Percentiles rank a stretch among this genome's conserved stretches.
Evolutionary conservation across 2,888 invertebrate genomes (phyloP).

Genomic region (Drosophila koepferae): DNA sequence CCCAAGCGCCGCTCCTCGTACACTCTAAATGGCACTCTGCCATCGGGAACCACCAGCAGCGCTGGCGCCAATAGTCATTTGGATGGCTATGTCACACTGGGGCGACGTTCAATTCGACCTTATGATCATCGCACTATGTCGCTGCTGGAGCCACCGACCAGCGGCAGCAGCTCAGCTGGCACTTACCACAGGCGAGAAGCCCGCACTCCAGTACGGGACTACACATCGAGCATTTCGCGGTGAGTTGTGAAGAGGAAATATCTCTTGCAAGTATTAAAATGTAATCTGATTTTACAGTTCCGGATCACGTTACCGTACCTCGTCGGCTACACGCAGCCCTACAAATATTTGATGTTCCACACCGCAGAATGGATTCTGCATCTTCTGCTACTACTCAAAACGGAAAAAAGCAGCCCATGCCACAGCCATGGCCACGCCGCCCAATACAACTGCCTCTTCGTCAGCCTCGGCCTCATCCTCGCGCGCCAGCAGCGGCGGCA

Average conservation of each 20-base stretch:
- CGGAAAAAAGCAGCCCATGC: slow-evolving; percentile 63
- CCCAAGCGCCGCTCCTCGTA: slow-evolving; percentile 84
- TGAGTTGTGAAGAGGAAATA: slow-evolving; percentile 34
- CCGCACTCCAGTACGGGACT: slow-evolving; percentile 77
- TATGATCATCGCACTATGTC: slow-evolving; percentile 85
- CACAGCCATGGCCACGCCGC: slow-evolving; percentile 41
- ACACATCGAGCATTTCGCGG: slow-evolving; percentile 81
- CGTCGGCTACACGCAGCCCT: slow-evolving; percentile 84
- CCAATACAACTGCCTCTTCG: slow-evolving; percentile 68
- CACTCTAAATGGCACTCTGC: slow-evolving; percentile 76
- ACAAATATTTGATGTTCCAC: slow-evolving; percentile 85
- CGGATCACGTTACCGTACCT: slow-evolving; percentile 83
- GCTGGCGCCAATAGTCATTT: slow-evolving; percentile 66
- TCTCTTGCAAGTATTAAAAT: no score
- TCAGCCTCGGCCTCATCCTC: slow-evolving; percentile 74
- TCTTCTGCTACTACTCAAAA: slow-evolving; percentile 83
- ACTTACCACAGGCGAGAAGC: slow-evolving; percentile 80
- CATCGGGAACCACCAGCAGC: slow-evolving; percentile 53
- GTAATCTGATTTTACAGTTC: slow-evolving; percentile 62
- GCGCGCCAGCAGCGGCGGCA: slow-evolving; percentile 65
- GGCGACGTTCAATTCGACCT: slow-evolving; percentile 81
- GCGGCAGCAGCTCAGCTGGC: slow-evolving; percentile 38
- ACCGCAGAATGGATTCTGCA: slow-evolving; percentile 84
- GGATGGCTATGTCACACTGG: slow-evolving; percentile 84
- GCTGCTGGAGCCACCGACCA: slow-evolving; percentile 79